A percentile compares a stretch with the other conserved stretches of the same genome.
Conservation (phyloP, 2,113 vertebrate species). For the Aepyceros melampus region DNA sequence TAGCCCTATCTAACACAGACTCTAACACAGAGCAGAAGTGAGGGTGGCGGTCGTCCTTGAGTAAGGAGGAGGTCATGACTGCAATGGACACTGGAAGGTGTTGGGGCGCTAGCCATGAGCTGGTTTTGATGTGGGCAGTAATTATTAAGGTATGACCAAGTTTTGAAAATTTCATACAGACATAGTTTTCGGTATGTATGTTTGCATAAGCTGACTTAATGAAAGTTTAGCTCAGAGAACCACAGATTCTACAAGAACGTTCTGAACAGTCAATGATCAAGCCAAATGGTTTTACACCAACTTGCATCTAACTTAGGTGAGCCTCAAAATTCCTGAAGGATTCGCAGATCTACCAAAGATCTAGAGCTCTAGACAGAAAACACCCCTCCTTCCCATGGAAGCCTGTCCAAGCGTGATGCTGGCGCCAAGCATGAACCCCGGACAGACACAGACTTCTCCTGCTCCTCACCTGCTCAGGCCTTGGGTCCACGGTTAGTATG, state of each 20-base stretch:
- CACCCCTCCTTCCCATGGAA: too few species aligned
- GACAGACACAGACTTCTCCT: too few species aligned
- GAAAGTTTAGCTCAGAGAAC: neutral
- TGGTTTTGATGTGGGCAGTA: neutral
- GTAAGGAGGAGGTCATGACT: neutral
- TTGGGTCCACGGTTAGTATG: fast-evolving
- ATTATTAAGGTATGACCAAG: neutral
- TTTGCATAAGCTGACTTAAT: neutral
- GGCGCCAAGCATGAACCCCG: fast-evolving
- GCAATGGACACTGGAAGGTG: fast-evolving
- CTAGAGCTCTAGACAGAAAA: neutral
- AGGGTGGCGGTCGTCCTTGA: neutral
- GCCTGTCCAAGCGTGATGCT: fast-evolving
- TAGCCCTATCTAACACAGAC: neutral
- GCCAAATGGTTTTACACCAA: neutral
- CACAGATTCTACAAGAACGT: neutral
- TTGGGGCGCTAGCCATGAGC: fast-evolving
- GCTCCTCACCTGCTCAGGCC: neutral
- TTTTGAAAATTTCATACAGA: neutral
- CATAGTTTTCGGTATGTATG: neutral
- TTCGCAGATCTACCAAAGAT: neutral
- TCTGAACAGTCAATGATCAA: neutral
- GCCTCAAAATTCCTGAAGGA: neutral
- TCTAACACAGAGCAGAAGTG: neutral
- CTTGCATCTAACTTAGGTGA: neutral